Evolutionary conservation across 2,797 vertebrate species (phyloP).

Genomic region (Psittacula derbiana): DNA sequence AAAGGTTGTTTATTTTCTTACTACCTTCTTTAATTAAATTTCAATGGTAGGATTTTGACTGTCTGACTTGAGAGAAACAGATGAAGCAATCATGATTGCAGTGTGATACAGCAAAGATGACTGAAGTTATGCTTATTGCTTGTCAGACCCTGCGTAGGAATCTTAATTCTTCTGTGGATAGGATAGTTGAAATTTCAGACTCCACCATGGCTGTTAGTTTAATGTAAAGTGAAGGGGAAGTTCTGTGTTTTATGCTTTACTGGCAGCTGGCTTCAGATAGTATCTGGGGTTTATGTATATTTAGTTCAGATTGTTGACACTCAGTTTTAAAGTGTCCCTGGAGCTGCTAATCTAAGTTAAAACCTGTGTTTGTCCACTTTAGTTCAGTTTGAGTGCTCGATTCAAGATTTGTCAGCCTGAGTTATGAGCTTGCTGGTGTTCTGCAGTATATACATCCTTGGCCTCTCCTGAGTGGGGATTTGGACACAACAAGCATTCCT

Average conservation of each 20-base stretch:
- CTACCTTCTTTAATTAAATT: constrained; percentile 74
- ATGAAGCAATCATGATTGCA: constrained; percentile 48
- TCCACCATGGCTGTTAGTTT: background rate
- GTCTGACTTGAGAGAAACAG: constrained; percentile 60
- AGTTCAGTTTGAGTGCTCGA: background rate
- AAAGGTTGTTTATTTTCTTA: constrained; percentile 71
- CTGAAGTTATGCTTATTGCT: background rate
- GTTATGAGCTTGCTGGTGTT: background rate
- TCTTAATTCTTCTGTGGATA: background rate
- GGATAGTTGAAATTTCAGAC: background rate
- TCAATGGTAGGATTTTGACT: constrained; percentile 65
- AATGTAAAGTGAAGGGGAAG: background rate
- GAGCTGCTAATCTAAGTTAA: background rate
- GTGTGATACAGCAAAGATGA: constrained; percentile 31
- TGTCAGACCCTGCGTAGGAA: background rate
- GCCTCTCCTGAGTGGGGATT: background rate
- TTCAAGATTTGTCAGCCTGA: background rate
- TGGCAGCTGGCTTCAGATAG: background rate
- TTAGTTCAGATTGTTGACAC: background rate
- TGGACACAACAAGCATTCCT: background rate
- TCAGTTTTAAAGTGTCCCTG: background rate
- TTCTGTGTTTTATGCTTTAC: background rate
- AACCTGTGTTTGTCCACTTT: background rate
- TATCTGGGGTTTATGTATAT: background rate
- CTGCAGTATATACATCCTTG: background rate